Evolutionary conservation across 2,888 invertebrate species (phyloP), one percentile per base, ranked within the genome.

Genomic region (Oligia strigilis): DNA sequence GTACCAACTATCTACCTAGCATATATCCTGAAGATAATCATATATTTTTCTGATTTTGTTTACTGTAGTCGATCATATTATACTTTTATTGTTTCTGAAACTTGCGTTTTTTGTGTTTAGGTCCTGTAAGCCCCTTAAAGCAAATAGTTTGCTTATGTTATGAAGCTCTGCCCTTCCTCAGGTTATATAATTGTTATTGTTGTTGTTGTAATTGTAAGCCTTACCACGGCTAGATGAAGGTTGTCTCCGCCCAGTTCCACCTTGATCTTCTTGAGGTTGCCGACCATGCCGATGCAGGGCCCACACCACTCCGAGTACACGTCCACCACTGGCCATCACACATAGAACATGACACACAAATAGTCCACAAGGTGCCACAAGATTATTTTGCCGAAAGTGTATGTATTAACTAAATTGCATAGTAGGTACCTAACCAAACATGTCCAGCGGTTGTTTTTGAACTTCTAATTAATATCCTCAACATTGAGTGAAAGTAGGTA

Each of bases 271-370:
- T 98, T 98, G 89, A 99, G 97, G 93, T 98, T 98, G 71, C 98
- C 98, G 75, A 98, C 97, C 98, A 99, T 98, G 49, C 98, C 99
- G 80, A 98, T 94, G 92, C 99, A 99, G 0, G 99, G 99, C 0
- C 99, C 99, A 92, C 99, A 98, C 99, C 99, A 99, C 84, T 98
- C 98, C 13, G 99, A 98, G 94, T 98, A 99, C 23, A 99, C 98
- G 93, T 99, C 99, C 80, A 99, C 97, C 81, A 99, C 98, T 98
- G 93, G 43, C 1, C 83, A 60, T 62, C 77, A 75, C 29, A 74
- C 77, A 66, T 23, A 69, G 1, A 80, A 64, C 11, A 55, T 4
- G 36, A 19, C 5, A 69, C 14, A 62, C 4, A 43, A 9, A 29
- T 55, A 55, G 43, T 2, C 9, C 19, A 55, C 14, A 55, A 23